Base-by-base conservation (phyloP, 2,113 vertebrate species). In the Crotalus viridis region DNA sequence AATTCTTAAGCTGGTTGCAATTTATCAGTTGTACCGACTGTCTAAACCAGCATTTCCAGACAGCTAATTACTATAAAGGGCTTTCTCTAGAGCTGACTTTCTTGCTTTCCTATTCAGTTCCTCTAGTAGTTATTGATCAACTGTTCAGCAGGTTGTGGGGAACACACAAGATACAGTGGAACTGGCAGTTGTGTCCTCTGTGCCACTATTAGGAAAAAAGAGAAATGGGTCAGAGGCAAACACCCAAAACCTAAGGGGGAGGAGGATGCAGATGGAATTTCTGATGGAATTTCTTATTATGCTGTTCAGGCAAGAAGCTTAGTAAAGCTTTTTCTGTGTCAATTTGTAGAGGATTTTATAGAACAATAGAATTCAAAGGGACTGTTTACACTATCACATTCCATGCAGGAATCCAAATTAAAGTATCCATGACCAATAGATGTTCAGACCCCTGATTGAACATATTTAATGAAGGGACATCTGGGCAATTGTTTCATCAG, bases 171-270 rank as follows among this genome's bases (percentile, higher is more conserved):
- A 39, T 81, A 39, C n/a, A 57, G 19, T 57, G 19, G 56, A 56
- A 56, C 17, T 56, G 55, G 55, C 55, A 33, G 69, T 74, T 74
- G n/a, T 74, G n/a, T n/a, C 28, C 12, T 74, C 64, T 33, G 1
- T 33, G n/a, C n/a, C n/a, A 13, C 13, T 19, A 74, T 33, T 15
- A 7, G 1, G 0, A 1, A 1, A 17, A 17, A 17, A 55, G 1
- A 56, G 17, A n/a, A 39, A 74, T 17, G 69, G n/a, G n/a, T 33
- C n/a, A 74, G n/a, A 39, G 69, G 13, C n/a, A 33, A 74, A 74
- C n/a, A 39, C 15, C 13, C 6, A 39, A 81, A 39, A 81, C 15
- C 6, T 81, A 33, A 33, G n/a, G 69, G 69, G 39, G 69, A 19
- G 15, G n/a, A 81, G n/a, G 15, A 81, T 39, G 15, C 15, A 81